Conservation (phyloP, 2,113 vertebrate species). For the Albula goreensis region DNA sequence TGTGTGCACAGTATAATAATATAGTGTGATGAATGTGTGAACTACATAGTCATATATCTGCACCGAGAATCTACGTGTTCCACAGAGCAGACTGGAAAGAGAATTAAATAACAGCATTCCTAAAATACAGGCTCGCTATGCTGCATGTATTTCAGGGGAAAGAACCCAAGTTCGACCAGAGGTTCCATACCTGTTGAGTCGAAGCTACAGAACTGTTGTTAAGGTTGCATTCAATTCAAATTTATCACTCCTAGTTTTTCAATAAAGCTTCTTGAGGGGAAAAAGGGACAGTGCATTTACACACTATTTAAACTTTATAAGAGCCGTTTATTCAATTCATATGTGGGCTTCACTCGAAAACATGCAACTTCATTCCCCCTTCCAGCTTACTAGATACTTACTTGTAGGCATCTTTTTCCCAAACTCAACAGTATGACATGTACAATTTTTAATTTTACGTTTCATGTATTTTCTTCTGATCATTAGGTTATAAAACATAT, state of each 20-base stretch:
- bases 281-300: neutral
- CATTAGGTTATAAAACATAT: neutral
- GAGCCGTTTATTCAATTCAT: neutral
- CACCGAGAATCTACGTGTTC: neutral
- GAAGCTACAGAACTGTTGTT: neutral
- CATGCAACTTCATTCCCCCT: neutral
- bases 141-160: neutral
- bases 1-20: neutral
- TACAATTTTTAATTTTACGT: neutral
- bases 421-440: neutral
- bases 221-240: neutral
- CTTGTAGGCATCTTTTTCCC: no score
- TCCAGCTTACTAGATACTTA: neutral
- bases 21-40: neutral
- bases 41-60: neutral
- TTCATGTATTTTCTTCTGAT: neutral
- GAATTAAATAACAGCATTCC: neutral
- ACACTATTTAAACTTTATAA: neutral
- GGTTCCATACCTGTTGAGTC: constrained; percentile 18
- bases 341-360: neutral
- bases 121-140: neutral
- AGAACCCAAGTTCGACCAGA: neutral
- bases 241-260: neutral
- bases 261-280: neutral
- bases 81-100: neutral